Evolutionary conservation across 92 coral and sea anemone genomes (phyloP), one percentile per base, ranked within the genome.

Genomic region (Scolanthus callimorphus): DNA sequence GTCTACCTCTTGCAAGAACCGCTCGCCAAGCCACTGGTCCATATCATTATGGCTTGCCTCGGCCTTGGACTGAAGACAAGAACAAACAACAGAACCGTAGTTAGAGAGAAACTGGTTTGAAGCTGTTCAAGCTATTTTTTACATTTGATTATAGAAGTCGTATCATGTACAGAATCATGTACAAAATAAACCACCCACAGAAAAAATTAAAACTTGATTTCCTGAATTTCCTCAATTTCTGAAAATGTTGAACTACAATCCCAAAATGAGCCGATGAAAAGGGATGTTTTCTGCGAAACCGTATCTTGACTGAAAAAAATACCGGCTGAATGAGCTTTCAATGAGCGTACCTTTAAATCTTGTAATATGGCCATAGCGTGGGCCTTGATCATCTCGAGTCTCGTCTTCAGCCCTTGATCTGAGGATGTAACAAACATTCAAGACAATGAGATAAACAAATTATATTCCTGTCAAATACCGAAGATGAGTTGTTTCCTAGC

Each of bases 21-120:
- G 39, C 31, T 82, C 84, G 2, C 98, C 98, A 29, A 92, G 70
- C 98, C 98, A 92, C 29, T 84, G 85, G 37, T 92, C 98, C 96
- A 92, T 88, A 47, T 92, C 97, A 52, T 76, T 80, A 72, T 88
- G 87, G 55, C 85, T 84, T 3, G 52, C 69, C 10, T 88, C 96
- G 0, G 96, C 85, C 51, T 92, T 92, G 12, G 61, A 74, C 97
- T 91, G 50, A 31, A 62, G n/a, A n/a, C n/a, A n/a, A n/a, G n/a
- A n/a, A n/a, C n/a, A n/a, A n/a, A 34, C 41, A 34, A 34, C 6
- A 34, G 41, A 34, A 34, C 6, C 41, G 15, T 34, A 15, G 41
- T 34, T 6, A 6, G 41, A 34, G 41, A n/a, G n/a, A 15, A 60
- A 19, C 11, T 9, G 17, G 3, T 21, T 34, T 19, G 46, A 29